Conservation (phyloP, 2,888 invertebrate species). For the Aspidiotus rigidus region DNA sequence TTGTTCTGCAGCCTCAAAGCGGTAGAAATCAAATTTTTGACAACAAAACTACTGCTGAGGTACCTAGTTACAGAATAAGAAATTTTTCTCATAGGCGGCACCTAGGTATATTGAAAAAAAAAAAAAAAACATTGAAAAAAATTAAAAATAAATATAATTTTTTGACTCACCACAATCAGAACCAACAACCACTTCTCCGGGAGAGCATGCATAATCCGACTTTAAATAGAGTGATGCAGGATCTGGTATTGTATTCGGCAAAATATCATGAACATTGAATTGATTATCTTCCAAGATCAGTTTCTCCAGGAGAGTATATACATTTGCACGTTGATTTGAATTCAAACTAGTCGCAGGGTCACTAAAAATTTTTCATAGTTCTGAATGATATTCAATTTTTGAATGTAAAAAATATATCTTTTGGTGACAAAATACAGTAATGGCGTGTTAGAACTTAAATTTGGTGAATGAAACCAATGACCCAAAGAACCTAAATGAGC, state of each 20-base stretch:
- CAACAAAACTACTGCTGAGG: too few species aligned
- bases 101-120: too few species aligned
- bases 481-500: too few species aligned
- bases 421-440: too few species aligned
- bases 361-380: slow-evolving; percentile 48
- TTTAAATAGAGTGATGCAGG: slow-evolving; percentile 76
- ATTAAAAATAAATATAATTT: not conserved
- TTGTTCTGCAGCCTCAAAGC: not conserved
- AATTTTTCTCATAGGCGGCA: too few species aligned
- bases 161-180: slow-evolving; percentile 69
- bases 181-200: slow-evolving; percentile 87
- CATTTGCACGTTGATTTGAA: slow-evolving; percentile 75
- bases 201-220: slow-evolving; percentile 85
- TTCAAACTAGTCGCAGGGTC: slow-evolving; percentile 82
- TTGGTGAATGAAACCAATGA: too few species aligned
- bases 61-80: too few species aligned
- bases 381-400: not conserved
- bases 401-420: not conserved
- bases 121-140: too few species aligned
- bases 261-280: slow-evolving; percentile 82
- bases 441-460: not conserved
- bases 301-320: slow-evolving; percentile 74
- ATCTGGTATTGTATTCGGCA: slow-evolving; percentile 90
- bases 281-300: slow-evolving; percentile 88
- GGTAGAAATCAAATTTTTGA: not conserved